These are phyloP conservation scores for Sarcophilus harrisii DNA, from an alignment of 2,797 vertebrate species.

Conservation along the genomic window DNA sequence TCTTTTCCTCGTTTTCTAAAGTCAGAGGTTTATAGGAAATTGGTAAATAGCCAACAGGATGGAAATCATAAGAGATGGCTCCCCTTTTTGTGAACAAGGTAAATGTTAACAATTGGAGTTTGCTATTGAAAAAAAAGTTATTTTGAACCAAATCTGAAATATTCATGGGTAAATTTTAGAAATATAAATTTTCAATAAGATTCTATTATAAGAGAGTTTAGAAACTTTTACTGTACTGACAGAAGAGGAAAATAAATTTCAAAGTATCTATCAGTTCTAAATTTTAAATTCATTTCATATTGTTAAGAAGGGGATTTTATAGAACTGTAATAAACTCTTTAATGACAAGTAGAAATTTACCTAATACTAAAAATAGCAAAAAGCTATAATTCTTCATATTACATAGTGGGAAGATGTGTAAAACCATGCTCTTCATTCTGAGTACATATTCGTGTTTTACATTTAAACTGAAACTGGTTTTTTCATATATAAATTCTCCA, in stretches of 20 bases:
- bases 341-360: conserved; percentile 46
- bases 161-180: conserved; percentile 31
- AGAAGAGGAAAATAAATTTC: neutral
- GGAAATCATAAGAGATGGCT: conserved; percentile 89
- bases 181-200: neutral
- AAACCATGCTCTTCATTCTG: conserved; percentile 36
- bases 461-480: conserved; percentile 47
- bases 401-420: conserved; percentile 21
- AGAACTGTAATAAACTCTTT: conserved; percentile 23
- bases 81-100: conserved; percentile 79
- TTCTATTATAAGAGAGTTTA: conserved; percentile 17
- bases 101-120: conserved; percentile 28
- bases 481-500: neutral
- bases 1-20: conserved; percentile 96
- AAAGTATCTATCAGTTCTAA: neutral
- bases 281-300: neutral
- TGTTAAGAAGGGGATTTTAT: neutral
- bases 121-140: conserved; percentile 5
- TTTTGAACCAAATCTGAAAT: conserved; percentile 9
- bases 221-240: conserved; percentile 10
- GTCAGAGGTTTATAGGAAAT: conserved; percentile 92
- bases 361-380: conserved; percentile 39
- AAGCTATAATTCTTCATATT: conserved; percentile 30
- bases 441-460: conserved; percentile 55
- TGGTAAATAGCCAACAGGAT: conserved; percentile 87